Evolutionary conservation across 2,113 vertebrate genomes (phyloP), one percentile per base, ranked within the genome.

Genomic region (Promerops cafer): DNA sequence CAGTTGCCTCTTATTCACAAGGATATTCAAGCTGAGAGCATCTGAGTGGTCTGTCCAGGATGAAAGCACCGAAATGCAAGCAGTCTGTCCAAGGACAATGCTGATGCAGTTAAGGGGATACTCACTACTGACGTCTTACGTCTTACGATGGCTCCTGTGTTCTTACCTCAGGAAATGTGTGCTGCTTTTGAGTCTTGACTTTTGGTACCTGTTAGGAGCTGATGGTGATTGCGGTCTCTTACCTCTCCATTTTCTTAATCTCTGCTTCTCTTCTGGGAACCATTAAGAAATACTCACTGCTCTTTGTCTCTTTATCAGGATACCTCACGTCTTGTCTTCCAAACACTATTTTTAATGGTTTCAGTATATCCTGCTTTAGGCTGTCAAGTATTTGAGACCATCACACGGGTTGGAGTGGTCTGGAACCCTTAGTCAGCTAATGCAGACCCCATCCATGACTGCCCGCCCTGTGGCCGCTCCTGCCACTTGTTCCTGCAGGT

Each of bases 401-500:
- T 20, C 13, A 31, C 4, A 5, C 35, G 4, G 39, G 44, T 77
- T 57, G 45, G 10, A 28, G 10, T 45, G 10, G 13, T 69, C 49
- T 57, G 45, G 30, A 89, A 12, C 8, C 6, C 1, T 1, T 16
- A 54, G 57, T 61, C 20, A 61, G 13, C 22, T 49, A 56, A 52
- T 10, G 28, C 15, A 70, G 20, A 42, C 4, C 15, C 22, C 17
- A 5, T 40, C 47, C 42, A 28, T 1, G 7, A 33, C 59, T 89
- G 63, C 52, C 7, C 0, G 0, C 11, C 23, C 47, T 40, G 42
- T 0, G 2, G 45, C 49, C 0, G 1, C 57, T 66, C 37, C 45
- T 84, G 42, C 7, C 47, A 7, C 26, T 27, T 87, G 16, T 30
- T 76, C 30, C 69, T 88, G 27, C 49, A 24, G 26, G 39, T 71